Evolutionary conservation across 2,113 vertebrate genomes (phyloP), one percentile per base, ranked within the genome.

Genomic region (Rhynchopsitta pachyrhyncha): DNA sequence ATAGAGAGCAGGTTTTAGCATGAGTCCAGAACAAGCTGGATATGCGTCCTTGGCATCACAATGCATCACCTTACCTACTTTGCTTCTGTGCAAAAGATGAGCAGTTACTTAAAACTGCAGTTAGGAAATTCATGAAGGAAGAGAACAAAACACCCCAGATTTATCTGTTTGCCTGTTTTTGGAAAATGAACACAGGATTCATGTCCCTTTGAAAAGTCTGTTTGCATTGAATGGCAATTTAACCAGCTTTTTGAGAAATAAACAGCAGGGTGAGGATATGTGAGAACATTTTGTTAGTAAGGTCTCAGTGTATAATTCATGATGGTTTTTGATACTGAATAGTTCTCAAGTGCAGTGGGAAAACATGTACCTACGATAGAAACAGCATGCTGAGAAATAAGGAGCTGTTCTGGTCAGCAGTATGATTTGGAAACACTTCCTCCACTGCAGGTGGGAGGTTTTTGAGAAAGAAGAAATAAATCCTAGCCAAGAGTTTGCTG

Each of bases 281-380:
- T 66, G 73, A 95, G 84, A 91, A 91, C 77, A 85, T 82, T 82
- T 70, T 84, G 50, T 87, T 85, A 66, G 93, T 89, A 77, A 89
- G 81, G 83, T 93, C 69, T 91, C 77, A 62, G 86, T 95, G 94
- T 86, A 91, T 95, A 95, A 96, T 88, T 95, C 89, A 85, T 83
- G 86, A 82, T 14, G 33, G n/a, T 7, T 39, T 95, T 94, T 77
- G 71, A 69, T 93, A 63, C 62, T 76, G 90, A 86, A 44, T 31
- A 82, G 74, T 76, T 94, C 88, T 93, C 55, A 42, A 88, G 50
- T 73, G 88, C 74, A 84, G 41, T 0, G 3, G 88, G 71, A 86
- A 92, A 86, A 74, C 7, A 22, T 24, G 60, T 83, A 86, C 73
- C 86, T 92, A 86, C 11, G 28, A 49, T 13, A 82, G 68, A 91